phyloP scores from a whole-genome alignment of 2,797 vertebrate species.

The Silurus lanzhouensis region DNA sequence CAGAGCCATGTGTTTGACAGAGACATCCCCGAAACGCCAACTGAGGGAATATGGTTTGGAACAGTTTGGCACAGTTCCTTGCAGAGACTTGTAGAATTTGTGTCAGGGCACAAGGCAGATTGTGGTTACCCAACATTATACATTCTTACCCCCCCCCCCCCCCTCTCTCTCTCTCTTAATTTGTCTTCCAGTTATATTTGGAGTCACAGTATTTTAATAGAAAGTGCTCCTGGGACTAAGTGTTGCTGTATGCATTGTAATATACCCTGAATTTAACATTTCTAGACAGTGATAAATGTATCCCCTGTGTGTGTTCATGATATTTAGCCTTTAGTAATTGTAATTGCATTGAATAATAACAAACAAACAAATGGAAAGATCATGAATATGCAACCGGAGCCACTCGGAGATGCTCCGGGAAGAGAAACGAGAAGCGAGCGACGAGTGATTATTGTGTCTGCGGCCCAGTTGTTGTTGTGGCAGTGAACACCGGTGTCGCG shows the following conservation, averaged over 20 bases:
- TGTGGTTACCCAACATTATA: not conserved
- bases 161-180: not conserved
- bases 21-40: not conserved
- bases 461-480: constrained; percentile 67
- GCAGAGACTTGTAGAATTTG: not conserved
- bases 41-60: not conserved
- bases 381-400: constrained; percentile 64
- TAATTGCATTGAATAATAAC: constrained; percentile 47
- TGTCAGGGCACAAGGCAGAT: not conserved
- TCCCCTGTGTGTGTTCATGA: constrained; percentile 61
- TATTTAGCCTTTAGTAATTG: constrained; percentile 51
- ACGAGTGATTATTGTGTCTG: constrained; percentile 68
- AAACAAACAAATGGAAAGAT: constrained; percentile 41
- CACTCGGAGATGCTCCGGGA: constrained; percentile 38
- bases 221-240: constrained; percentile 19
- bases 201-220: not conserved
- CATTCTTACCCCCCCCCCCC: no score
- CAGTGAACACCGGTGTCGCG: constrained; percentile 66
- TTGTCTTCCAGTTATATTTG: not conserved
- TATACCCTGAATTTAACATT: constrained; percentile 57
- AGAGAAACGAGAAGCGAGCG: constrained; percentile 67
- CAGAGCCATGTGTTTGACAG: not conserved
- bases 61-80: not conserved
- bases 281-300: constrained; percentile 56
- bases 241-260: constrained; percentile 20